Base-by-base conservation (phyloP, 2,888 invertebrate species). In the Sicus ferrugineus region DNA sequence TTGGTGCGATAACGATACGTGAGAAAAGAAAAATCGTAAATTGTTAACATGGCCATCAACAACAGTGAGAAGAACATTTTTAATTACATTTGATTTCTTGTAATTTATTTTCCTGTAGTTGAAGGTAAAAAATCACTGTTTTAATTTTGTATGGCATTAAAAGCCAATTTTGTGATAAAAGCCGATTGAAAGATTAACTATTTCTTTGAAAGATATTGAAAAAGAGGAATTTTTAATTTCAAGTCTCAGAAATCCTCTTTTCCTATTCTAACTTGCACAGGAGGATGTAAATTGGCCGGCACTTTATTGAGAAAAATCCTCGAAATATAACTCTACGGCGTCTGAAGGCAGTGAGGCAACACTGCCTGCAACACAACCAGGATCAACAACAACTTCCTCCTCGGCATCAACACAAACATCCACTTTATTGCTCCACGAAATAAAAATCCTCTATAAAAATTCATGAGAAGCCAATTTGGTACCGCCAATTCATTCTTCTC, bases 1-100 rank as follows among this genome's bases (percentile, higher is more conserved):
- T 42, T 42, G 4, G 7, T 42, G 42, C 42, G n/a, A n/a, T 62
- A 62, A 46, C 28, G 42, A 46, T 46, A 62, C 62, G 48, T 59
- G 59, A 38, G 34, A 56, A 26, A 46, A 62, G n/a, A 30, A 28
- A 42, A 42, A 42, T 48, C 61, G 61, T 61, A 34, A 34, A 61
- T 30, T 28, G 56, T n/a, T 56, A 26, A 56, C 14, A 56, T n/a
- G n/a, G 30, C 23, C 7, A 56, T 56, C 42, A 30, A 56, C 28
- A 30, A 56, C 5, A n/a, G n/a, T 5, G 28, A 56, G 30, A 19
- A 30, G 19, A 30, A 30, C 30, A n/a, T 56, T 56, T 56, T 42
- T 42, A 42, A 42, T 42, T 42, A 42, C 42, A 9, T 42, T 42
- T 42, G 16, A 42, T 42, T 42, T n/a, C 42, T n/a, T 42, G 14